Evolutionary conservation across 2,797 vertebrate species (phyloP).

Genomic region (Pangasius djambal): DNA sequence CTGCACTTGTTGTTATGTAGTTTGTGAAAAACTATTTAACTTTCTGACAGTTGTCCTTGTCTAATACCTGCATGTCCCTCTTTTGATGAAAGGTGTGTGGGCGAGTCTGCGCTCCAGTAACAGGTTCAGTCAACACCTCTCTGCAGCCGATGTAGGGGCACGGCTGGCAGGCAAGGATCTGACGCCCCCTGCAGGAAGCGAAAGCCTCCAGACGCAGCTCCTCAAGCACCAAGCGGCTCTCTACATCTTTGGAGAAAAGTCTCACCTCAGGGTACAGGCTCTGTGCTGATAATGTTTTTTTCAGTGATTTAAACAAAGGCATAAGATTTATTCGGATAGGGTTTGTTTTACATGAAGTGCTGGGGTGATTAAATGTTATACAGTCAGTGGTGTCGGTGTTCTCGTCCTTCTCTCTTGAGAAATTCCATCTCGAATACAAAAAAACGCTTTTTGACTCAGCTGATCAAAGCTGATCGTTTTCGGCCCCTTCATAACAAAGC

Average conservation of each 20-base stretch:
- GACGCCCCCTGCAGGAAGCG: constrained; percentile 78
- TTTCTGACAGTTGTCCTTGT: background rate
- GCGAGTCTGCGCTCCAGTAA: constrained; percentile 95
- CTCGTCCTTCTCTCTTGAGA: background rate
- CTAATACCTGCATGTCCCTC: constrained; percentile 29
- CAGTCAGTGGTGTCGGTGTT: background rate
- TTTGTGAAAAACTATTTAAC: background rate
- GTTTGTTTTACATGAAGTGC: background rate
- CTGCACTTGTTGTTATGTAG: background rate
- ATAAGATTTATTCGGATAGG: background rate
- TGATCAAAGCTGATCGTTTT: background rate
- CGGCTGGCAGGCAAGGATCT: constrained; percentile 89
- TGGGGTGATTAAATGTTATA: too few relatives aligned
- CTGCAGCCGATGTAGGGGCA: constrained; percentile 80
- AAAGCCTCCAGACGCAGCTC: constrained; percentile 88
- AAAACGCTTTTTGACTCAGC: background rate
- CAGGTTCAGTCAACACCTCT: constrained; percentile 82
- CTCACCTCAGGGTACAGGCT: constrained; percentile 89
- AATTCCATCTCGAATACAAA: background rate
- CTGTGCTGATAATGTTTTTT: background rate
- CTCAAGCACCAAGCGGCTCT: constrained; percentile 91
- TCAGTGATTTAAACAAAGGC: background rate
- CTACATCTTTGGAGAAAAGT: constrained; percentile 97
- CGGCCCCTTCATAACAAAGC: background rate
- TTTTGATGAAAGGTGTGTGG: constrained; percentile 85